Base-by-base conservation (phyloP, 2,113 vertebrate genomes). In the Martes martes region DNA sequence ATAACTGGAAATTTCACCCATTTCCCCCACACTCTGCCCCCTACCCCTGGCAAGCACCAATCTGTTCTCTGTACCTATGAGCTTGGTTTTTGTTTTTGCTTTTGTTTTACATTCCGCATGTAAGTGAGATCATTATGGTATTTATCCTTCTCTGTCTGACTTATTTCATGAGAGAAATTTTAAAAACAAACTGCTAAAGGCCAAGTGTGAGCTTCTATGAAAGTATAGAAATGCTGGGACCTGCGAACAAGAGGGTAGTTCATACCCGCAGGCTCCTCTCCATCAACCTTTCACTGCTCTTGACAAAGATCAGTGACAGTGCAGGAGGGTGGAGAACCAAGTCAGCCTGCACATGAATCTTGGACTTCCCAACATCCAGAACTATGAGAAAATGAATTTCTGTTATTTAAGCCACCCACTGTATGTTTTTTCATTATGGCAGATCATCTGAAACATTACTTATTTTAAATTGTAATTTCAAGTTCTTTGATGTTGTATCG, bases 401-500 rank as follows among this genome's bases (percentile, higher is more conserved):
- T 89, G 42, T 63, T 89, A 73, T 33, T 73, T 81, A 73, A 61
- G 42, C 76, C 13, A 24, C 42, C 2, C 52, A 33, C 16, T 31
- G 18, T 50, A 14, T 67, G 61, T 65, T 33, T 33, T 23, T 91
- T 67, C 52, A 36, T 91, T 55, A 55, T 10, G 28, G 23, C 42
- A 50, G 65, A 33, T 86, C 24, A 63, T 33, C 2, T 52, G 67
- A 95, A 0, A 2, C 4, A n/a, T 28, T 47, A 50, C 18, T 52
- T 69, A 61, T 42, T 95, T 96, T 78, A 88, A 83, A 42, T 42
- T 89, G 19, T 83, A 61, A 69, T 76, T 94, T 94, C 57, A 94
- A 78, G 67, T 88, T 76, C 33, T 57, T 73, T 81, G 76, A 61
- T 73, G 39, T 73, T 33, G 36, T 28, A 24, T 69, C 69, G 47